Evolutionary conservation across 2,797 vertebrate genomes (phyloP).

Genomic region (Semotilus atromaculatus): DNA sequence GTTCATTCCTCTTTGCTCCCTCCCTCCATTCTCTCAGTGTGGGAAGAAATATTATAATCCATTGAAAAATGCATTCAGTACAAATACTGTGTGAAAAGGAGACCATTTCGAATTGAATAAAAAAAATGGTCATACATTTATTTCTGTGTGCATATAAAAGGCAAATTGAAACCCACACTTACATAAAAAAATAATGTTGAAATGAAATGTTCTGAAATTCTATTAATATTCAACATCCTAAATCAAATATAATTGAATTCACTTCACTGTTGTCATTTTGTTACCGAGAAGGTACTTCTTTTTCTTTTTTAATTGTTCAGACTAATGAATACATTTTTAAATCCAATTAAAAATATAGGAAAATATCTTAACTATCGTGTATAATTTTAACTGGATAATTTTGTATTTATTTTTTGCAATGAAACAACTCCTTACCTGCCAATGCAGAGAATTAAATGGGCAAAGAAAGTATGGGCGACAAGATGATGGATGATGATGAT

Average conservation of each 20-base stretch:
- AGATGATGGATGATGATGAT: constrained; percentile 3
- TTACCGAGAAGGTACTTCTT: not conserved
- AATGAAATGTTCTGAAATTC: not conserved
- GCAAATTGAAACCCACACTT: not conserved
- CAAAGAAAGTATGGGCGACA: not conserved
- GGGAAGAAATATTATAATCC: constrained; percentile 7
- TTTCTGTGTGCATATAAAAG: not conserved
- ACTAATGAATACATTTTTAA: no score
- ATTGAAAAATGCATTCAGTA: constrained; percentile 20
- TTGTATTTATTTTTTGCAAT: not conserved
- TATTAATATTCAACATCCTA: not conserved
- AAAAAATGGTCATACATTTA: not conserved
- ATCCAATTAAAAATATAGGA: not conserved
- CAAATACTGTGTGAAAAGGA: not conserved
- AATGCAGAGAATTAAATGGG: constrained; percentile 25
- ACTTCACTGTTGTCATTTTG: not conserved
- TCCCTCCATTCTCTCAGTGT: constrained; percentile 1
- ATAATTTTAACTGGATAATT: not conserved
- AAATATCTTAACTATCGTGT: not conserved
- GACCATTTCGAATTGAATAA: not conserved
- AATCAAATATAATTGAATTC: not conserved
- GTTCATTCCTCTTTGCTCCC: not conserved
- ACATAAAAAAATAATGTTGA: not conserved
- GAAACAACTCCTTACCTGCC: constrained; percentile 37
- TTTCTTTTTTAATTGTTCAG: not conserved